phyloP scores from a whole-genome alignment of 2,797 vertebrate species.

The Anabas testudineus region DNA sequence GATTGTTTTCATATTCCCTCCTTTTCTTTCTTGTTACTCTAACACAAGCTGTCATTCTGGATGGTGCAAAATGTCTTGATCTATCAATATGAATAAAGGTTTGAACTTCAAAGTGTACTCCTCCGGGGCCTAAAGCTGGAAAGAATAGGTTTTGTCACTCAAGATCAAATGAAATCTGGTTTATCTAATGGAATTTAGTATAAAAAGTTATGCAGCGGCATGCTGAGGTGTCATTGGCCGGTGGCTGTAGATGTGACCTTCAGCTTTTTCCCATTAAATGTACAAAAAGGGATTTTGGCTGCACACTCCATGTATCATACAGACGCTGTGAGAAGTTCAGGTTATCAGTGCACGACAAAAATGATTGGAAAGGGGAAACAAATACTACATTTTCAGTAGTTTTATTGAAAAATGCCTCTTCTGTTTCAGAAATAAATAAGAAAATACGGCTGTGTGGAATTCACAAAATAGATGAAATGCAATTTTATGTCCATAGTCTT shows the following conservation, averaged over 20 bases:
- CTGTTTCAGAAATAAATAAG: slow-evolving; percentile 99
- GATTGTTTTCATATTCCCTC: slow-evolving; percentile 38
- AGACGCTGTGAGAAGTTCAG: background rate
- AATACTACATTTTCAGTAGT: slow-evolving; percentile 98
- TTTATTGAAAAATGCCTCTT: slow-evolving; percentile 99
- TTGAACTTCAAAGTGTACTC: slow-evolving; percentile 53
- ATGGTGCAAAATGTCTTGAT: slow-evolving; percentile 33
- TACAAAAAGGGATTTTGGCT: background rate
- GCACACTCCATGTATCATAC: background rate
- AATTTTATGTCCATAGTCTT: slow-evolving; percentile 98
- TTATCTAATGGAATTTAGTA: background rate
- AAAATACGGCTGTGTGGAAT: slow-evolving; percentile 99
- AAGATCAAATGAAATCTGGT: slow-evolving; percentile 31
- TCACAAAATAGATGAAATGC: slow-evolving; percentile 94
- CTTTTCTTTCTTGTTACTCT: slow-evolving; percentile 22
- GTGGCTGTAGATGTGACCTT: slow-evolving; percentile 13
- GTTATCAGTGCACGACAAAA: slow-evolving; percentile 19
- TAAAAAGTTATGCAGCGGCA: background rate
- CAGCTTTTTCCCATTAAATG: background rate
- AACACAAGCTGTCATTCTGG: slow-evolving; percentile 41
- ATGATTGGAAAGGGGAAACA: slow-evolving; percentile 46
- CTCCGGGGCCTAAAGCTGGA: slow-evolving; percentile 3
- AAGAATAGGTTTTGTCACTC: slow-evolving; percentile 32
- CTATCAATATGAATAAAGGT: slow-evolving; percentile 56
- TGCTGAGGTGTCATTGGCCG: background rate